Base-by-base conservation (phyloP, 2,113 vertebrate species). In the Helogale parvula region DNA sequence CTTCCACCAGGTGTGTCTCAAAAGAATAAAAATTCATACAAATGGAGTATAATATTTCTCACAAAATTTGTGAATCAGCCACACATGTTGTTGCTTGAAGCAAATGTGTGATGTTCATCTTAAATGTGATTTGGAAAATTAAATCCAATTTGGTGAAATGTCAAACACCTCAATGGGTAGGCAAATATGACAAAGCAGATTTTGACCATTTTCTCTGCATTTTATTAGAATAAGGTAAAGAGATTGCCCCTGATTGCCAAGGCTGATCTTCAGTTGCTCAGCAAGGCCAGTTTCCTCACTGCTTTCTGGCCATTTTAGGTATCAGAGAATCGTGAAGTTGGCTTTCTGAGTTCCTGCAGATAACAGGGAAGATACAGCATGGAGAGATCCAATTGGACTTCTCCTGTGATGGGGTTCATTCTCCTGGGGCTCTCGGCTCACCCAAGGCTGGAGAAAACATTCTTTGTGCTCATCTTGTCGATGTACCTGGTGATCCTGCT, bases 371-470 rank as follows among this genome's bases (percentile, higher is more conserved):
- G 27, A 79, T 57, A 25, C 23, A 50, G 5, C 54, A 98, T 97
- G 96, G 50, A n/a, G 47, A 85, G 47, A 25, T 65, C 45, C 19
- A 93, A 91, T 19, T 2, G 31, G 81, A 98, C 92, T 5, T 74
- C 69, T 2, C 52, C 72, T 0, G 7, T 68, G 29, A 5, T n/a
- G 2, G 77, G 57, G 1, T 98, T 98, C 65, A n/a, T 97, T n/a
- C 96, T 98, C 41, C 68, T 98, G 74, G 97, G 97, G 0, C 94
- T 98, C 33, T 97, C 96, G 0, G 50, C 88, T 25, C 72, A 97
- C 35, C 94, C 96, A 7, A 65, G 8, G 9, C 57, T 97, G 7
- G 96, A 95, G 93, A 96, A 90, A 45, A 84, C 3, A 0, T 94
- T 98, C n/a, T 97, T 97, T 29, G 25, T 93, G 41, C 72, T 98